Base-by-base conservation (phyloP, 2,888 invertebrate species). In the Tetanocera ferruginea region DNA sequence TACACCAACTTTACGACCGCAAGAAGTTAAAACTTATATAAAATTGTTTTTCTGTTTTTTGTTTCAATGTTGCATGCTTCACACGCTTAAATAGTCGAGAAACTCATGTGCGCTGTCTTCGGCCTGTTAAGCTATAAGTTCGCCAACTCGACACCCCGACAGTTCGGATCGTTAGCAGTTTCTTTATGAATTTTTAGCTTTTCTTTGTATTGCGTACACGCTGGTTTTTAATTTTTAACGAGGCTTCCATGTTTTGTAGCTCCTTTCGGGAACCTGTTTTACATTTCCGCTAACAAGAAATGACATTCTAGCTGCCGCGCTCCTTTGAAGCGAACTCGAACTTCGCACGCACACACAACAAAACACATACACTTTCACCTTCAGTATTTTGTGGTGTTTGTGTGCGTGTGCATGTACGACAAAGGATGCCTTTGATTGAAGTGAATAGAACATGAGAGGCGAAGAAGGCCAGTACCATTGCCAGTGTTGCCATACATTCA, bases 151-250 rank as follows among this genome's bases (percentile, higher is more conserved):
- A 55, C 19, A 14, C 9, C 28, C 28, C 11, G 25, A 17, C 14
- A 14, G 23, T 11, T 51, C 51, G 28, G 14, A 60, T 23, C 60
- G 23, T 60, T 60, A 60, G 2, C 14, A 60, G 28, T 60, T 57
- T 69, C 34, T 69, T 52, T 71, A 49, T 60, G 76, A 66, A 76
- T 37, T 55, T 25, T 43, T 28, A 76, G 75, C 31, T 66, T 8
- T 66, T 66, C 62, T 62, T 28, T 57, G 64, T 55, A 62, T 34
- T 34, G 71, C 70, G 51, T 11, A 55, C 55, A 19, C 55, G 55
- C n/a, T 78, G 83, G 81, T 82, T 84, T 43, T 85, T 81, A 86
- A 85, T 84, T 85, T 86, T 85, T 85, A 85, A 85, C 83, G 76
- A 84, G 76, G 14, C 79, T 19, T 55, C 37, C 9, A 25, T 43